Evolutionary conservation across 2,797 vertebrate species (phyloP).

Genomic region (Varecia variegata): DNA sequence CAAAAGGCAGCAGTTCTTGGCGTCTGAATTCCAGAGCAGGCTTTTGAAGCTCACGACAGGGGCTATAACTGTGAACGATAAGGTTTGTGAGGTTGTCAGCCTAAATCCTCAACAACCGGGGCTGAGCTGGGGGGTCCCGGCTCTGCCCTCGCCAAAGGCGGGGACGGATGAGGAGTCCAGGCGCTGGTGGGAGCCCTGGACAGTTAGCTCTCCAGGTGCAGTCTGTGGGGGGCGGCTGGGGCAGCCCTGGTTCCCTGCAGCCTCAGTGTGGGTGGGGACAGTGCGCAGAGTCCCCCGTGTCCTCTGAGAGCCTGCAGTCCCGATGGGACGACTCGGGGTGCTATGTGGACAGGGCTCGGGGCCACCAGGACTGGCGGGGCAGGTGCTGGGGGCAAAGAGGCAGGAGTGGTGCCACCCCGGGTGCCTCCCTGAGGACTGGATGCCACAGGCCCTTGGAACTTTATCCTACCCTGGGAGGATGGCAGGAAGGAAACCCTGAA

Average conservation of each 20-base stretch:
- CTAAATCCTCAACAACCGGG: background rate
- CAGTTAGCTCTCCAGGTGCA: background rate
- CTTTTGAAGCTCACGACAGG: background rate
- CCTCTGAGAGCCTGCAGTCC: background rate
- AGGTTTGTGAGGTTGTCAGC: background rate
- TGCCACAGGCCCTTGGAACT: background rate
- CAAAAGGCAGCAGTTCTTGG: background rate
- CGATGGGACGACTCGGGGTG: fast-evolving
- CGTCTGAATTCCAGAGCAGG: background rate
- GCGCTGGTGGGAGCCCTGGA: background rate
- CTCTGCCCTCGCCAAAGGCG: too few relatives aligned
- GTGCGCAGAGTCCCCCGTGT: fast-evolving
- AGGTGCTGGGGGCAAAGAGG: background rate
- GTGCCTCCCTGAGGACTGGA: fast-evolving
- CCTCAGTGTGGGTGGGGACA: background rate
- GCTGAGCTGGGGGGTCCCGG: too few relatives aligned
- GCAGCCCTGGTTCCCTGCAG: too few relatives aligned
- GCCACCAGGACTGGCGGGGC: too few relatives aligned
- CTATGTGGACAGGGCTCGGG: too few relatives aligned
- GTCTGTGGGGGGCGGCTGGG: fast-evolving
- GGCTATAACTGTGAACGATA: background rate
- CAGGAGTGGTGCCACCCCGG: background rate
- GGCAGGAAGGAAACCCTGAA: too few relatives aligned
- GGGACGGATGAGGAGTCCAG: too few relatives aligned
- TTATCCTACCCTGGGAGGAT: background rate